phyloP scores from a whole-genome alignment of 1,140 invertebrate genomes.

The Orchesella cincta region DNA sequence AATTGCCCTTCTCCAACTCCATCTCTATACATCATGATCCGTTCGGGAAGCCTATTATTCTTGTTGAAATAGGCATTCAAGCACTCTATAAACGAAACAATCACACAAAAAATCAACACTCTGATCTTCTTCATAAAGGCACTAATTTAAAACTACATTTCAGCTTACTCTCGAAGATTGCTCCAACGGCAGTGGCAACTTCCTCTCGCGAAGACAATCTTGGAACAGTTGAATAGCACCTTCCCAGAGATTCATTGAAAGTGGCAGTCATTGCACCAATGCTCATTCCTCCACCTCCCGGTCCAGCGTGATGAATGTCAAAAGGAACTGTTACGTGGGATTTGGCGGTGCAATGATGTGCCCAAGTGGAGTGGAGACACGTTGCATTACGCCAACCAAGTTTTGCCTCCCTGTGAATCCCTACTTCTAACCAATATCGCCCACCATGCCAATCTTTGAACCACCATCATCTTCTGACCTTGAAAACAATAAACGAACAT shows the following conservation, averaged over 20 bases:
- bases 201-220: conserved; percentile 72
- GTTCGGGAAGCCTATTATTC: too few species aligned
- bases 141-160: too few species aligned
- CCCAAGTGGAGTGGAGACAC: conserved; percentile 36
- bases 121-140: background rate
- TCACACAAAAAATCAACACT: background rate
- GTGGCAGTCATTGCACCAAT: conserved; percentile 79
- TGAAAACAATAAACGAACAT: background rate
- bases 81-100: conserved; percentile 58
- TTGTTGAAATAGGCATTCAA: conserved; percentile 57
- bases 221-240: conserved; percentile 75
- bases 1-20: conserved; percentile 91
- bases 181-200: conserved; percentile 66
- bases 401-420: conserved; percentile 29
- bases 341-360: conserved; percentile 33
- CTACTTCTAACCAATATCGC: too few species aligned
- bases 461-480: background rate
- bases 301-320: conserved; percentile 78
- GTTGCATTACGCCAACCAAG: conserved; percentile 35
- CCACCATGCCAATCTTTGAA: conserved; percentile 44
- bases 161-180: conserved; percentile 61
- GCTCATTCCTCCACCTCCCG: conserved; percentile 58
- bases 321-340: conserved; percentile 54
- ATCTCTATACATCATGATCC: conserved; percentile 85
- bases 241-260: conserved; percentile 69